These are phyloP conservation scores for Gobio occitaniae DNA, from an alignment of 2,797 vertebrate genomes.

Conservation along the genomic window DNA sequence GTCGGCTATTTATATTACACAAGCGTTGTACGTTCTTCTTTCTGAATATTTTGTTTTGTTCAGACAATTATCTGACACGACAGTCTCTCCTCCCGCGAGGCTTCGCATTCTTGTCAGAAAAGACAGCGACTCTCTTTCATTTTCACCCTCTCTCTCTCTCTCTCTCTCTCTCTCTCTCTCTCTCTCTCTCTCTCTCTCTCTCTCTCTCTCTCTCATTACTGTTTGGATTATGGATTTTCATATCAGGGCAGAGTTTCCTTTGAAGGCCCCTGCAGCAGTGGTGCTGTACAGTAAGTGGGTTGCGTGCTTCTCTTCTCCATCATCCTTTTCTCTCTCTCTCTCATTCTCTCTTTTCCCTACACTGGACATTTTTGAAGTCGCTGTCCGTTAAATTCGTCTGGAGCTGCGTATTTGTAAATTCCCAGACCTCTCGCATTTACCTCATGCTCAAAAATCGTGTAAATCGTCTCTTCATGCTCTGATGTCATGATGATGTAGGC, in stretches of 20 bases:
- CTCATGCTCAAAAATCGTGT: not conserved
- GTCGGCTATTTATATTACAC: conserved; percentile 36
- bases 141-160: conserved; percentile 13
- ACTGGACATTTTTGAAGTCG: conserved; percentile 17
- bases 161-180: conserved; percentile 1
- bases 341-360: conserved; percentile 2
- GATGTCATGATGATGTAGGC: conserved; percentile 18
- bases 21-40: conserved; percentile 23
- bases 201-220: conserved; percentile 26
- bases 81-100: conserved; percentile 53
- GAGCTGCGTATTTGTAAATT: not conserved
- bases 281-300: conserved; percentile 40
- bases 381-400: conserved; percentile 4
- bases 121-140: conserved; percentile 10
- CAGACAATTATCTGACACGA: conserved; percentile 58
- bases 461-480: not conserved
- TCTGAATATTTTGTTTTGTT: conserved; percentile 44
- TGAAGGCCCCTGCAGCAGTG: conserved; percentile 46
- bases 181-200: not conserved
- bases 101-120: conserved; percentile 45
- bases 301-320: conserved; percentile 27
- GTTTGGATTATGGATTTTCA: conserved; percentile 58
- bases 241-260: conserved; percentile 52
- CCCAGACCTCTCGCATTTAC: not conserved
- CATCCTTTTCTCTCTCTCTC: conserved; percentile 10